These are phyloP conservation scores for Atrina japonica DNA, from an alignment of 2,888 invertebrate genomes.

Conservation along the genomic window DNA sequence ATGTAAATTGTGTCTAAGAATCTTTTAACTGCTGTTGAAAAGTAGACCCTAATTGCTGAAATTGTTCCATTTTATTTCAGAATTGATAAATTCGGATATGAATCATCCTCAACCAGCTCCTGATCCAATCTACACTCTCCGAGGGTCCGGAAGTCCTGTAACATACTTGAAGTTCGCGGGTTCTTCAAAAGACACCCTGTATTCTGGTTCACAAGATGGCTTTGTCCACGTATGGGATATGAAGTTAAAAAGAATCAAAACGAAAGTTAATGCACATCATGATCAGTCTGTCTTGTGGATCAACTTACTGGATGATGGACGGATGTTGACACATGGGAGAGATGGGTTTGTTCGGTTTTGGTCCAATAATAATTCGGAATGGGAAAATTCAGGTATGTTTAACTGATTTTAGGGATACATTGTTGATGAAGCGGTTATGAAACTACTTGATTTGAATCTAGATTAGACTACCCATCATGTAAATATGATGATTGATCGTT, in stretches of 20 bases:
- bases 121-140: conserved; percentile 56
- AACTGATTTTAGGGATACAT: too few relatives aligned
- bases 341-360: conserved; percentile 65
- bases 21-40: too few relatives aligned
- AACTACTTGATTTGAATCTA: too few relatives aligned
- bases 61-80: too few relatives aligned
- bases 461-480: too few relatives aligned
- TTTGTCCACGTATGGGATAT: conserved; percentile 60
- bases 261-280: conserved; percentile 49
- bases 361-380: conserved; percentile 44
- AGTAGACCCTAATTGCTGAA: too few relatives aligned
- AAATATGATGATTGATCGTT: too few relatives aligned
- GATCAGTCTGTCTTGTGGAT: conserved; percentile 61
- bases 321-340: conserved; percentile 67
- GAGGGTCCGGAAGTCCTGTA: conserved; percentile 55
- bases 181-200: conserved; percentile 39
- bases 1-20: too few relatives aligned
- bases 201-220: conserved; percentile 64
- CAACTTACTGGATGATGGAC: conserved; percentile 39
- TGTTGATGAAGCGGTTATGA: too few relatives aligned
- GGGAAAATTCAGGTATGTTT: conserved; percentile 49
- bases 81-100: too few relatives aligned
- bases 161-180: conserved; percentile 51
- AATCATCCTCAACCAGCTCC: conserved; percentile 48
- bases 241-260: conserved; percentile 46